Evolutionary conservation across 2,797 vertebrate species (phyloP).

Genomic region (Mergus octosetaceus): DNA sequence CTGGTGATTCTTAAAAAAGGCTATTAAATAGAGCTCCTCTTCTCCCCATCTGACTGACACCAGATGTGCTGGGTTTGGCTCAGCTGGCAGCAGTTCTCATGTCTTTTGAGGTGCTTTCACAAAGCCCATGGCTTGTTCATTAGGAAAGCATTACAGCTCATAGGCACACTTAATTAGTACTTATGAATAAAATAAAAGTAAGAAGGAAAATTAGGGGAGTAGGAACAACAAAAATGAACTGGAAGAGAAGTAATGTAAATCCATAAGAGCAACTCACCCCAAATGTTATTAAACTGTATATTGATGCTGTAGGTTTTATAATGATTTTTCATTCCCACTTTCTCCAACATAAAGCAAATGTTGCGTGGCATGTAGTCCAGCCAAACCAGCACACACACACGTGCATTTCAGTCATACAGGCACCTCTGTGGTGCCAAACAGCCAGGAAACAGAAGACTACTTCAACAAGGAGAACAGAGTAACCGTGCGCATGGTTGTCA

Average conservation of each 20-base stretch:
- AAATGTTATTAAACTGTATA: neutral
- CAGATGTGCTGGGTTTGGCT: neutral
- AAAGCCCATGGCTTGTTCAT: neutral
- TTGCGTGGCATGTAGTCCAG: neutral
- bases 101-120: neutral
- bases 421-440: neutral
- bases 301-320: neutral
- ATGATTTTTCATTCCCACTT: neutral
- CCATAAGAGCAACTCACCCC: neutral
- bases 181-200: conserved; percentile 41
- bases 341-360: neutral
- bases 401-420: neutral
- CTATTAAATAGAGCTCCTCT: neutral
- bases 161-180: conserved; percentile 50
- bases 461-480: neutral
- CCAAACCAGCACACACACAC: neutral
- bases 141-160: neutral
- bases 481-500: neutral
- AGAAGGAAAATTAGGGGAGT: neutral
- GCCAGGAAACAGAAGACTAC: neutral
- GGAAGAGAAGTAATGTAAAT: neutral
- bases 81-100: neutral
- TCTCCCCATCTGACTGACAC: neutral
- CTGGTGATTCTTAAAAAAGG: neutral
- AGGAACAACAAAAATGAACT: neutral